A percentile compares a stretch with the other conserved stretches of the same genome.
phyloP scores from a whole-genome alignment of 2,888 invertebrate genomes.

The Ormyrus nitidulus region DNA sequence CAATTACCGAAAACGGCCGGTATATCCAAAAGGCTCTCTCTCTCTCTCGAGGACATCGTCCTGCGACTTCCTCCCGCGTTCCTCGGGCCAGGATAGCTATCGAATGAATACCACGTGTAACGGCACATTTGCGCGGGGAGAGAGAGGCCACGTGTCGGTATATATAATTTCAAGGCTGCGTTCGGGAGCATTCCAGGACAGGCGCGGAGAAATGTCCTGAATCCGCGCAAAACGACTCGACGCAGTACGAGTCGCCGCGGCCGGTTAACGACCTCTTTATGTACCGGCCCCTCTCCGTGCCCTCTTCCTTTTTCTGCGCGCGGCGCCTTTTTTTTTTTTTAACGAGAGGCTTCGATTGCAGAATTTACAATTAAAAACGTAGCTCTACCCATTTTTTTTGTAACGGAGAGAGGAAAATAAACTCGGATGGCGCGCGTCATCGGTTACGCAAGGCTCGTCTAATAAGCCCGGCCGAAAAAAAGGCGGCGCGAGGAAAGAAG shows the following conservation, averaged over 20 bases:
- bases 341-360: background rate
- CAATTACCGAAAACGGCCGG: background rate
- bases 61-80: background rate
- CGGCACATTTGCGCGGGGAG: slow-evolving; percentile 48
- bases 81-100: background rate
- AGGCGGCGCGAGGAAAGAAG: background rate
- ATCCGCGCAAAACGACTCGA: slow-evolving; percentile 41
- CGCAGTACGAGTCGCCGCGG: slow-evolving; percentile 9
- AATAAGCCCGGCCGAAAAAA: slow-evolving; percentile 3
- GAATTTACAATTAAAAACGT: background rate
- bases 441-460: background rate
- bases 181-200: slow-evolving; percentile 49
- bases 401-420: too few relatives aligned
- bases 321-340: background rate
- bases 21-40: background rate
- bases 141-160: slow-evolving; percentile 42
- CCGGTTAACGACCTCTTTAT: slow-evolving; percentile 49
- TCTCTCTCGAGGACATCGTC: background rate
- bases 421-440: too few relatives aligned
- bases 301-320: slow-evolving; percentile 1
- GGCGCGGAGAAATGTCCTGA: slow-evolving; percentile 42
- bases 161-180: slow-evolving; percentile 45
- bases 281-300: too few relatives aligned
- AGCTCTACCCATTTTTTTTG: too few relatives aligned
- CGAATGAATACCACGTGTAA: slow-evolving; percentile 48